These are phyloP conservation scores for Machimus rusticus DNA, from an alignment of 2,888 invertebrate genomes.

Conservation along the genomic window DNA sequence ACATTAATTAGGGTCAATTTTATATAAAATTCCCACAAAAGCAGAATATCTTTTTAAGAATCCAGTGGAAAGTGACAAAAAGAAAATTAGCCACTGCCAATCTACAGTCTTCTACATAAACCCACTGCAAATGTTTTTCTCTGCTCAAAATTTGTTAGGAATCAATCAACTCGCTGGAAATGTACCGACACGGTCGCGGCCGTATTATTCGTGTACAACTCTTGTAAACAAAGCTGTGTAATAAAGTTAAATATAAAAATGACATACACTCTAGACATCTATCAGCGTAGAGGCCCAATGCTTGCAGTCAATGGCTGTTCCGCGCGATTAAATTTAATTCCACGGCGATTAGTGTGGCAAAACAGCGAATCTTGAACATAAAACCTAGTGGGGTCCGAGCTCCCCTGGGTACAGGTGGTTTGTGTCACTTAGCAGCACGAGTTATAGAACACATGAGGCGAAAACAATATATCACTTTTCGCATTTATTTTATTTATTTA, in stretches of 20 bases:
- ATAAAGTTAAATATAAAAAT: slow-evolving; percentile 21
- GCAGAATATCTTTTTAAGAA: neutral
- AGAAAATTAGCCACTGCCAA: neutral
- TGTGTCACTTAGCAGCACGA: neutral
- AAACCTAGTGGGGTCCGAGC: neutral
- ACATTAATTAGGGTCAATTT: neutral
- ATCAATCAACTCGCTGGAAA: neutral
- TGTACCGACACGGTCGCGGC: neutral
- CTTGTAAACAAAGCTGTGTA: neutral
- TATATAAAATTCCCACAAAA: neutral
- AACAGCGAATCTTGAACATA: neutral
- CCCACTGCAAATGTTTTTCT: neutral
- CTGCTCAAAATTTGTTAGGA: neutral
- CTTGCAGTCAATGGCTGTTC: neutral
- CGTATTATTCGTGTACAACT: neutral
- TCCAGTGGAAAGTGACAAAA: neutral
- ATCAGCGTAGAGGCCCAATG: neutral
- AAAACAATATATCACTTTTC: neutral
- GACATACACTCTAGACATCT: slow-evolving; percentile 1
- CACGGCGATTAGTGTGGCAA: neutral
- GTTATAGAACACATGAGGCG: neutral
- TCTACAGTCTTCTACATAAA: neutral
- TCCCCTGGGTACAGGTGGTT: neutral
- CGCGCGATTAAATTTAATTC: neutral
- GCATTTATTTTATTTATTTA: neutral